Evolutionary conservation across 1,140 invertebrate species (phyloP), one percentile per base, ranked within the genome.

Genomic region (Polyergus mexicanus): DNA sequence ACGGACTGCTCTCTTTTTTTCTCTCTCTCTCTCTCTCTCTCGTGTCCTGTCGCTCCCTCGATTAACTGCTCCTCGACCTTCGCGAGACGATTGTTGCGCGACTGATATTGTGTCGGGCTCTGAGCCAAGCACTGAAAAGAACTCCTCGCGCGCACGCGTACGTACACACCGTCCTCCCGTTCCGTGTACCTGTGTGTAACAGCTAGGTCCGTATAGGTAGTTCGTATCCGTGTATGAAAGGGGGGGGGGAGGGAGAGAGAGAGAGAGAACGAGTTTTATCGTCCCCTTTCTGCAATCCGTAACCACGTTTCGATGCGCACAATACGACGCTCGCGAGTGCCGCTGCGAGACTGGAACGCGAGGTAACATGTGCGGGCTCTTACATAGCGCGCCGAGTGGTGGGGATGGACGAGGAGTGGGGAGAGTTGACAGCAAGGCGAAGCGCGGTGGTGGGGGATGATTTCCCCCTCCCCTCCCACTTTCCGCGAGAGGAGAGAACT

Each of bases 291-390:
- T 90, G 65, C 60, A 32, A 84, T 71, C 51, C 86, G 81, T 85
- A 44, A 86, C 86, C 84, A 77, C 71, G 38, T 54, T 65, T 41
- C 11, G 5, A 38, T n/a, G 75, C 87, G 78, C 90, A 81, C 90
- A 90, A 89, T 91, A 86, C 89, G 60, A 91, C 90, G 89, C 92
- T 92, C 92, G 91, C 94, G 94, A 94, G 85, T 94, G 90, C 90
- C 93, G 92, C 92, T 94, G 93, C 94, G 93, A 94, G 94, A 95
- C 94, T 95, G 93, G 92, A 94, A 90, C 86, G 92, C 93, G 91
- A 92, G 91, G 92, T 92, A 92, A 92, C 93, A 94, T 95, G 92
- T 94, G 93, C 92, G 89, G 91, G 89, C 92, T 90, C 89, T 94
- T 94, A 94, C 94, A 94, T 94, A 93, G 89, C 65, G 69, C 74